Conservation (phyloP, 1,140 invertebrate species). For the Mactra quadrangularis region DNA sequence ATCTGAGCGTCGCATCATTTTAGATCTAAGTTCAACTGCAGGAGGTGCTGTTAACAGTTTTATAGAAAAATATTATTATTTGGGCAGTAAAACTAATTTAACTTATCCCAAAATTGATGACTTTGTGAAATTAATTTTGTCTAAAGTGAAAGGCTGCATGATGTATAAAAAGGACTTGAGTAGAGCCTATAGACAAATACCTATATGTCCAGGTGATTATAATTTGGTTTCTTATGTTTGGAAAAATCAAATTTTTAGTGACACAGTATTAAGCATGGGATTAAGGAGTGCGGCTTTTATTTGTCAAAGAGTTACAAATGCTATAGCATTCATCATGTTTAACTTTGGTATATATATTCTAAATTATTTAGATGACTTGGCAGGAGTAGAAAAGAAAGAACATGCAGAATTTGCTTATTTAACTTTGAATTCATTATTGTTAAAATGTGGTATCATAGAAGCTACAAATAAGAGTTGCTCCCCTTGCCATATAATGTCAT, state of each 20-base stretch:
- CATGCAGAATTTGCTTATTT: too few relatives aligned
- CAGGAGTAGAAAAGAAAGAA: too few relatives aligned
- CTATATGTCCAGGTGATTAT: slow-evolving; percentile 4
- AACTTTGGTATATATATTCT: too few relatives aligned
- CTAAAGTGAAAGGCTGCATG: neutral
- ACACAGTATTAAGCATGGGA: slow-evolving; percentile 1
- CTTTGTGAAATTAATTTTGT: neutral
- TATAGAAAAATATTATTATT: neutral
- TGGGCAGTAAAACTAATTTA: neutral
- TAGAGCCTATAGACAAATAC: too few relatives aligned
- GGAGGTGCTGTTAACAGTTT: neutral
- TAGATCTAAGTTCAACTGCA: neutral
- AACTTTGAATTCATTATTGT: too few relatives aligned
- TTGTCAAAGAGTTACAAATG: too few relatives aligned
- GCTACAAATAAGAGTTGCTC: slow-evolving; percentile 8
- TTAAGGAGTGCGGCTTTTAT: neutral
- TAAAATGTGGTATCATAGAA: neutral
- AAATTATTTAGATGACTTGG: too few relatives aligned
- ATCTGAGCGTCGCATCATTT: neutral
- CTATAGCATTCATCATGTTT: too few relatives aligned
- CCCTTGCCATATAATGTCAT: slow-evolving; percentile 7
- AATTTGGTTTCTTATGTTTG: slow-evolving; percentile 27
- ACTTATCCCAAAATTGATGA: slow-evolving; percentile 13
- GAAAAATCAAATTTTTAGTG: too few relatives aligned
- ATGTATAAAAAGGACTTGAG: too few relatives aligned